Percentiles rank a stretch among this genome's conserved stretches.
Evolutionary conservation across 2,113 vertebrate species (phyloP).

Genomic region (Silurus asotus): DNA sequence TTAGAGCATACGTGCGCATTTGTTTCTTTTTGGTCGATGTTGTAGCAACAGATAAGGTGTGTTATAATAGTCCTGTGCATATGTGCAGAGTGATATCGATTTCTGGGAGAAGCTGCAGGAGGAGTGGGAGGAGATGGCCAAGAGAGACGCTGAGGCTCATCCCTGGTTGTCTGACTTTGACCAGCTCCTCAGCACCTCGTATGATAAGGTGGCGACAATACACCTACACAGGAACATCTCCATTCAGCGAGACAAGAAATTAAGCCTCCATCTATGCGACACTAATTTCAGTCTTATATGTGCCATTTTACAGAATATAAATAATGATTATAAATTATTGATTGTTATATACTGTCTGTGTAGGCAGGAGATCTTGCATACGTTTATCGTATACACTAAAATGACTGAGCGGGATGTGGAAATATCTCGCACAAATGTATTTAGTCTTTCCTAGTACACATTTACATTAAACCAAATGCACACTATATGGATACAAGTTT

Average conservation of each 20-base stretch:
- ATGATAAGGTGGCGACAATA: slow-evolving; percentile 83
- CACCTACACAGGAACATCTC: not conserved
- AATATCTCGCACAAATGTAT: too few species aligned
- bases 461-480: too few species aligned
- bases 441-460: too few species aligned
- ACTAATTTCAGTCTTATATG: not conserved
- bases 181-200: slow-evolving; percentile 83
- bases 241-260: not conserved
- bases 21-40: not conserved
- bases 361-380: not conserved
- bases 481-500: too few species aligned
- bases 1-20: slow-evolving; percentile 44
- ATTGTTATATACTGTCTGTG: not conserved
- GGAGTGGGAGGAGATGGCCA: slow-evolving; percentile 98
- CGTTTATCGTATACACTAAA: not conserved
- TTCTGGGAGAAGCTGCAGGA: slow-evolving; percentile 99
- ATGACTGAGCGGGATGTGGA: too few species aligned
- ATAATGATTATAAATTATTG: not conserved
- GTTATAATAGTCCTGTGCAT: slow-evolving; percentile 29
- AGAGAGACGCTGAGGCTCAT: slow-evolving; percentile 92
- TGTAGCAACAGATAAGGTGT: not conserved
- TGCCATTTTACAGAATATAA: not conserved
- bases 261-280: not conserved
- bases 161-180: slow-evolving; percentile 97
- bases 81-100: slow-evolving; percentile 90